Evolutionary conservation across 2,797 vertebrate genomes (phyloP).

Genomic region (Cercopithecus neglectus): DNA sequence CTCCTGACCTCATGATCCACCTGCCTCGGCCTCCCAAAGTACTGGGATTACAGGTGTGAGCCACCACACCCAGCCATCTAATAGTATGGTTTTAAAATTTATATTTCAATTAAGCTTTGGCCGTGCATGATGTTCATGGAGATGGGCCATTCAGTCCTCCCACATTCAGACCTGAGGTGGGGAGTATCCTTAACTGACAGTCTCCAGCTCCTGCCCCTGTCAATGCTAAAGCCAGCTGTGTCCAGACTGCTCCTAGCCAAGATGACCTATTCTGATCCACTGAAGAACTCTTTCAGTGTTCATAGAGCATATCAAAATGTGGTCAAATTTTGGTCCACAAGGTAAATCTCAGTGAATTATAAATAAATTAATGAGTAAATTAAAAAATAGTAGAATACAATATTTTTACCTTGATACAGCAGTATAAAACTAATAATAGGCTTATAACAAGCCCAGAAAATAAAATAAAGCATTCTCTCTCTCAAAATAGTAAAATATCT

Average conservation of each 20-base stretch:
- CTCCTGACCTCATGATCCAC: too few species aligned
- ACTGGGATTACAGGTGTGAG: too few species aligned
- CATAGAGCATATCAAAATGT: neutral
- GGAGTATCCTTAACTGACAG: neutral
- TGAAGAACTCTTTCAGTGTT: neutral
- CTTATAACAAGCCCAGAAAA: neutral
- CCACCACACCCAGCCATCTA: neutral
- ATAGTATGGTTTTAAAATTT: neutral
- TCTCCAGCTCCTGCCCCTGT: neutral
- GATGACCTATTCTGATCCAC: neutral
- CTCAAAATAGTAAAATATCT: neutral
- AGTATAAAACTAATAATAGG: neutral
- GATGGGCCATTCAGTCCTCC: neutral
- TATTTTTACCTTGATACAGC: neutral
- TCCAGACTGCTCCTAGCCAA: neutral
- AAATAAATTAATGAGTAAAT: too few species aligned
- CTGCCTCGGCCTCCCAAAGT: too few species aligned
- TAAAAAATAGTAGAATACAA: neutral
- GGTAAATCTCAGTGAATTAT: neutral
- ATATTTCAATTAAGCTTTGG: neutral
- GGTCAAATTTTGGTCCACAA: neutral
- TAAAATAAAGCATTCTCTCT: neutral
- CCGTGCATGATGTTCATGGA: neutral
- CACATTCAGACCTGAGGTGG: neutral
- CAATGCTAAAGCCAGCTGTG: neutral